Base-by-base conservation (phyloP, 2,888 invertebrate species). In the Piscicola geometra region DNA sequence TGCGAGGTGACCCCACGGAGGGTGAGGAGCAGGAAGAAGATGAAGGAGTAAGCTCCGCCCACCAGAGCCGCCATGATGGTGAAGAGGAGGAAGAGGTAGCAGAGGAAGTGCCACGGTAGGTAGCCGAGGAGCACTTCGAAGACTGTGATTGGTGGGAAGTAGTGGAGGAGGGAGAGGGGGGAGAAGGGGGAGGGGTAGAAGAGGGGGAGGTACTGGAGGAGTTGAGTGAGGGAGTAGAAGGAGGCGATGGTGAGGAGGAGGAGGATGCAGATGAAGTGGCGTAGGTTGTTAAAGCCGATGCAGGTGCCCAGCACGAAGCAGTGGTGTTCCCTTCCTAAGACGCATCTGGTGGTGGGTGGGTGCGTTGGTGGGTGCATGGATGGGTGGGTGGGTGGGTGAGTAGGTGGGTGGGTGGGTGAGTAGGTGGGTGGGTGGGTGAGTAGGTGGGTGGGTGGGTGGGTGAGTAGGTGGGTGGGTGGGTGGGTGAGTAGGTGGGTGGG, bases 171-270 rank as follows among this genome's bases (percentile, higher is more conserved):
- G 60, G 60, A 56, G 21, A 21, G 21, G 3, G 25, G 9, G 25
- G 60, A 56, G 5, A 56, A 56, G n/a, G 60, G 60, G n/a, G 9
- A 3, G 21, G 60, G 60, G n/a, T 56, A 56, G n/a, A 56, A 56
- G n/a, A 56, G 60, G 5, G 60, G 25, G n/a, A 56, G 60, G 60
- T 56, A 56, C n/a, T 56, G 60, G 60, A 56, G n/a, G 60, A 56
- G 5, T 21, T 56, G 60, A n/a, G 12, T 56, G n/a, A 56, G 60
- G 5, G 60, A 56, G 60, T 56, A 56, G 60, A 21, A 15, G 60
- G 60, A 56, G n/a, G 15, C 60, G 25, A 56, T 56, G 60, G n/a
- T 3, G 25, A 56, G 60, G 21, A 25, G 3, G 60, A 56, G 60
- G 25, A 56, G 60, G 25, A 56, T 18, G 21, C 60, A 18, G n/a